phyloP scores from a whole-genome alignment of 2,888 invertebrate genomes.

The Tigriopus californicus region DNA sequence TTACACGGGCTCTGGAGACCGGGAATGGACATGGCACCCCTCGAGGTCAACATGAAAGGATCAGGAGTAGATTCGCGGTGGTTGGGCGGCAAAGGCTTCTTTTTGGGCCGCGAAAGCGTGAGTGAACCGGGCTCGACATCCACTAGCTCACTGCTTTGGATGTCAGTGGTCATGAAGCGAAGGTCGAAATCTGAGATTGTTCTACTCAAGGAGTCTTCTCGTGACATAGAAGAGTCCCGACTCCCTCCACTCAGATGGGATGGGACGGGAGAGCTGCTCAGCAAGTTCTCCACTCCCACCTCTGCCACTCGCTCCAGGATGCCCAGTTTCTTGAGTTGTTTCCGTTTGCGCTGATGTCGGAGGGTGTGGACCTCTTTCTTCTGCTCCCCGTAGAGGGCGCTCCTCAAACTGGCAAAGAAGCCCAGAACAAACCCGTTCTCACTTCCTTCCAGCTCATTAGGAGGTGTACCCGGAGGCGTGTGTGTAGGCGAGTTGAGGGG shows the following conservation, averaged over 20 bases:
- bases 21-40: too few relatives aligned
- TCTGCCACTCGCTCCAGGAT: conserved; percentile 4
- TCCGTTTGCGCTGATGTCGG: conserved; percentile 1
- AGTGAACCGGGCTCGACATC: not conserved
- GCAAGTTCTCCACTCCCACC: conserved; percentile 2
- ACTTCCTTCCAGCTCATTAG: conserved; percentile 6
- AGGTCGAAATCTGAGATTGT: too few relatives aligned
- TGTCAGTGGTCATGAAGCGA: too few relatives aligned
- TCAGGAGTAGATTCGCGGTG: conserved; percentile 17
- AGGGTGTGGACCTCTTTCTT: conserved; percentile 26
- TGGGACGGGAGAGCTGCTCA: not conserved
- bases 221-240: too few relatives aligned
- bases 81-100: not conserved
- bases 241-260: not conserved
- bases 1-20: too few relatives aligned
- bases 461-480: conserved; percentile 28
- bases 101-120: not conserved
- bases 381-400: conserved; percentile 2
- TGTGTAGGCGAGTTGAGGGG: conserved; percentile 68
- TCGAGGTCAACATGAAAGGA: conserved; percentile 17
- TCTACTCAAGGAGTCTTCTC: too few relatives aligned
- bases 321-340: not conserved
- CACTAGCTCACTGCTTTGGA: not conserved
- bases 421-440: not conserved
- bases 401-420: not conserved